Base-by-base conservation (phyloP, 2,797 vertebrate species). In the Spondyliosoma cantharus region DNA sequence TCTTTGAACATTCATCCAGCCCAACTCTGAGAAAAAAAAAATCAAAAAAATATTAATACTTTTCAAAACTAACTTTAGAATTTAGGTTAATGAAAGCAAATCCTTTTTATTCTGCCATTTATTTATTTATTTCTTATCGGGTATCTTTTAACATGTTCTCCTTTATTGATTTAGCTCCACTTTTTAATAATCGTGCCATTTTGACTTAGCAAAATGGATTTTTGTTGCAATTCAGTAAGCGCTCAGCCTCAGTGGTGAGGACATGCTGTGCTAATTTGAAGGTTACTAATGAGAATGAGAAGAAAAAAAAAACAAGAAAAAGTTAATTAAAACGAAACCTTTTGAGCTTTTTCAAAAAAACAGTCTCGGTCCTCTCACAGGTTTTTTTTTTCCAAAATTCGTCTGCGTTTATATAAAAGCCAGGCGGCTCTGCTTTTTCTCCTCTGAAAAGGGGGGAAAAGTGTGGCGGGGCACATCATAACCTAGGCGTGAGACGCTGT, bases 1-100 rank as follows among this genome's bases (percentile, higher is more conserved):
- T 83, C 70, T 87, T 84, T 82, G 77, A 89, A 89, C 60, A 59
- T 78, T 74, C 69, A 80, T 80, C 60, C 62, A 86, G 52, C 50
- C 22, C 50, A 67, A 73, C 27, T 68, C 56, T 20, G 62, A 64
- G 61, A 71, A 25, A 52, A 32, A 74, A 45, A 50, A 58, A 50
- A 66, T n/a, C n/a, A 7, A 32, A 32, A 32, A 32, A 32, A 32
- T 32, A 32, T 80, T 74, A 61, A 81, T 87, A 43, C 81, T 65
- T 71, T 61, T 67, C 43, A 78, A 82, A 83, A 72, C 45, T 54
- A 74, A 74, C 59, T 86, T 86, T 66, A 67, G 63, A 80, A 87
- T 78, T 52, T 80, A 74, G 80, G 83, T 88, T 87, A 80, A 83
- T 87, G 65, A 75, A 87, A 82, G 71, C 46, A 48, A 48, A 73